phyloP scores from a whole-genome alignment of 2,888 invertebrate genomes.

The Patella pellucida region DNA sequence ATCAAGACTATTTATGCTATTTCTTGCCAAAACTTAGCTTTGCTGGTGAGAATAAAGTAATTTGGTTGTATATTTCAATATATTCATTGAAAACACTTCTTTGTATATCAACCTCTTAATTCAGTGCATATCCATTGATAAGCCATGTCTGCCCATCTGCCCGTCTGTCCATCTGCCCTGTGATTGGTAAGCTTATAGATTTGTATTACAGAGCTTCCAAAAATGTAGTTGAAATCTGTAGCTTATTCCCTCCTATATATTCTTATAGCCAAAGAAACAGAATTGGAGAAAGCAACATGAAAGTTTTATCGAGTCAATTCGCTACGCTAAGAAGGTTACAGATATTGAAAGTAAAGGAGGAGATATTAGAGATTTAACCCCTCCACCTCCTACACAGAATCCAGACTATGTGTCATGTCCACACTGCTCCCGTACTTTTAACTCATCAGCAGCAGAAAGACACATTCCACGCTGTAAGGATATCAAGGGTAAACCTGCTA shows the following conservation, averaged over 20 bases:
- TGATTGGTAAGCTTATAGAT: no score
- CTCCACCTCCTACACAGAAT: conserved; percentile 86
- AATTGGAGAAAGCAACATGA: conserved; percentile 67
- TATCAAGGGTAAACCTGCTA: conserved; percentile 70
- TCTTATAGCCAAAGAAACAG: conserved; percentile 54
- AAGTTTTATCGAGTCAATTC: conserved; percentile 62
- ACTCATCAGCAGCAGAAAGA: conserved; percentile 82
- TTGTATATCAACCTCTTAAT: no score
- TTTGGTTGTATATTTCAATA: no score
- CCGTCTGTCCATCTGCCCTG: no score
- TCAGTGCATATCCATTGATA: no score
- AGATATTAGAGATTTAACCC: conserved; percentile 84
- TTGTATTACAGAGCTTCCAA: no score
- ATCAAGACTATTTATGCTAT: no score
- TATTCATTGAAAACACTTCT: no score
- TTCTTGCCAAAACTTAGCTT: no score
- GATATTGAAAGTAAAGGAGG: conserved; percentile 77
- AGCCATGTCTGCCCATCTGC: no score
- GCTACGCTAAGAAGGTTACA: conserved; percentile 65
- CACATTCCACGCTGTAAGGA: conserved; percentile 93
- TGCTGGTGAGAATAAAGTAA: no score
- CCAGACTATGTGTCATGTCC: conserved; percentile 93
- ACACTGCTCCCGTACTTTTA: conserved; percentile 88
- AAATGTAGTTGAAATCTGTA: conserved; percentile 2
- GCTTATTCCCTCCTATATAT: conserved; percentile 6